These are phyloP conservation scores for Diprion similis DNA, from an alignment of 1,140 invertebrate species.

Conservation along the genomic window DNA sequence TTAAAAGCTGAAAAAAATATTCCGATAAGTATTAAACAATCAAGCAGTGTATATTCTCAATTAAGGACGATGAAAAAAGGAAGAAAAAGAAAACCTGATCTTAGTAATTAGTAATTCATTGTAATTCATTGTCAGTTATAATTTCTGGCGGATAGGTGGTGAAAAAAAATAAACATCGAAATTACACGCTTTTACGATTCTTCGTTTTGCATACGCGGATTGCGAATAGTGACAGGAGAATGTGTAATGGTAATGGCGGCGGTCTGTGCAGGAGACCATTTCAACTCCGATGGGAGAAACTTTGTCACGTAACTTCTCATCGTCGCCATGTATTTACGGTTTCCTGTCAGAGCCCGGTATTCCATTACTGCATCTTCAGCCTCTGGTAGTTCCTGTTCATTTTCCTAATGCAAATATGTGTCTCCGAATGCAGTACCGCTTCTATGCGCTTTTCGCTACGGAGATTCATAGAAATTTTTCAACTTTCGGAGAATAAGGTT, in stretches of 20 bases:
- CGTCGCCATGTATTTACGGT: not conserved
- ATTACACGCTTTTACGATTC: not conserved
- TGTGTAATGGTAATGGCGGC: constrained; percentile 7
- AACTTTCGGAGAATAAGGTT: too few species aligned
- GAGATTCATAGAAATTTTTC: too few species aligned
- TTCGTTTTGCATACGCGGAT: not conserved
- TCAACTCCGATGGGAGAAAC: constrained; percentile 7
- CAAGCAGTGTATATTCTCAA: too few species aligned
- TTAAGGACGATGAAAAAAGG: too few species aligned
- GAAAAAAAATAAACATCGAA: not conserved
- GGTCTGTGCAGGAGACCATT: not conserved
- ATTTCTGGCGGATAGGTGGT: too few species aligned
- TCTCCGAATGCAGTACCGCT: not conserved
- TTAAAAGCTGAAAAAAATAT: too few species aligned
- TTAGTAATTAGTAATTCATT: too few species aligned
- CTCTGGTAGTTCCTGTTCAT: not conserved
- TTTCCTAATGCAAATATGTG: constrained; percentile 4
- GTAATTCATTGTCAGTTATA: too few species aligned
- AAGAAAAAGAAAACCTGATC: too few species aligned
- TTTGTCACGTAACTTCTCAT: constrained; percentile 7
- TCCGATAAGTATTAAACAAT: too few species aligned
- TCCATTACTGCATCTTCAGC: not conserved
- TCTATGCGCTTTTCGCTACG: not conserved
- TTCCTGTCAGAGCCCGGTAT: constrained; percentile 4
- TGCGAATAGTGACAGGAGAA: not conserved